These are phyloP conservation scores for Echinops telfairi DNA, from an alignment of 2,113 vertebrate genomes.

Conservation along the genomic window DNA sequence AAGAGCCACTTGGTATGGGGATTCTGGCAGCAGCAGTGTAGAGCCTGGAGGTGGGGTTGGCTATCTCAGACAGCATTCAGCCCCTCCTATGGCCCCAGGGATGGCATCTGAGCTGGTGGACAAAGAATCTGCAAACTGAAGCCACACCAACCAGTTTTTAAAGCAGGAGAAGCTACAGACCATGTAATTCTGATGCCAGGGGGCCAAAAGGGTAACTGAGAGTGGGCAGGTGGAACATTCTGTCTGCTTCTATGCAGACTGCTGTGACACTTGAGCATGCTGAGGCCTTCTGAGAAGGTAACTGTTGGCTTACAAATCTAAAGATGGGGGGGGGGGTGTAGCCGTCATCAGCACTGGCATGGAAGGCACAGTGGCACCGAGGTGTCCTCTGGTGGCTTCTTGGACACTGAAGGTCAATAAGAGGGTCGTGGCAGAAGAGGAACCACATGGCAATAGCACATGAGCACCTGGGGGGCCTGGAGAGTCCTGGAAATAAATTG, in stretches of 20 bases:
- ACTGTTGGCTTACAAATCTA: background rate
- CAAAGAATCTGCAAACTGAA: background rate
- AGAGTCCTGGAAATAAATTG: background rate
- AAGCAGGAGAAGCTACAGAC: background rate
- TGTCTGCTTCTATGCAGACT: background rate
- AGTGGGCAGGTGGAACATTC: background rate
- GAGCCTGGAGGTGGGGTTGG: background rate
- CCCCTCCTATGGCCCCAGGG: background rate
- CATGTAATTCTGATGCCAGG: background rate
- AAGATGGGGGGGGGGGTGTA: background rate
- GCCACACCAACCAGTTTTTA: background rate
- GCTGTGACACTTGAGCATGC: background rate
- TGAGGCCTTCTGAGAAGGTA: background rate
- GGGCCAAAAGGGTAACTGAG: background rate
- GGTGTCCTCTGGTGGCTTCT: background rate
- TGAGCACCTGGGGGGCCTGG: too few relatives aligned
- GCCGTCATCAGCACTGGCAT: too few relatives aligned
- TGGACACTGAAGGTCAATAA: background rate
- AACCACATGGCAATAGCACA: background rate
- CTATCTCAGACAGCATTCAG: background rate
- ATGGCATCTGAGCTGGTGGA: background rate
- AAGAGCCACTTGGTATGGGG: slow-evolving; percentile 3
- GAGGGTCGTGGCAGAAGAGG: background rate
- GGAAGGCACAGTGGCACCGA: background rate
- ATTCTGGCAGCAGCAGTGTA: background rate